Conservation (phyloP, 2,113 vertebrate genomes). For the Gobio gobio region DNA sequence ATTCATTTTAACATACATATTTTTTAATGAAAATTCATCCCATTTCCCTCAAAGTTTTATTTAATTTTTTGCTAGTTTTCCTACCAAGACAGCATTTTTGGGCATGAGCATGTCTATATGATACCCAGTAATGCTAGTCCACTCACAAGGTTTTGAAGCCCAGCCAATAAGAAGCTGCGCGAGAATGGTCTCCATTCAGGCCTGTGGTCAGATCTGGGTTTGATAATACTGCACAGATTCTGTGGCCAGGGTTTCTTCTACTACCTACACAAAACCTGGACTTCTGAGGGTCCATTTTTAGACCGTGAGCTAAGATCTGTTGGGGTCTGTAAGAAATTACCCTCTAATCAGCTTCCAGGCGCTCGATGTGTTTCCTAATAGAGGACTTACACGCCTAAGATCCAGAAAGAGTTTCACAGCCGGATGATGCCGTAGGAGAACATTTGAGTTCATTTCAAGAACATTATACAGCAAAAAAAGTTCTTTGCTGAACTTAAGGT, state of each 20-base stretch:
- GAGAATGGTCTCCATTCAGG: constrained; percentile 16
- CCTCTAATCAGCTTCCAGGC: constrained; percentile 24
- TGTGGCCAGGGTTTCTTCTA: constrained; percentile 11
- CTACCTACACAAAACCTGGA: constrained; percentile 39
- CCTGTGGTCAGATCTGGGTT: constrained; percentile 42
- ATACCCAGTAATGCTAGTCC: background rate
- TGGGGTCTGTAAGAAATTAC: constrained; percentile 4
- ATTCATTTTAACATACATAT: background rate
- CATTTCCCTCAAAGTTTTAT: background rate
- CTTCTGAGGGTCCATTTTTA: constrained; percentile 28
- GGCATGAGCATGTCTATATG: background rate
- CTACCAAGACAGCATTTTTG: background rate
- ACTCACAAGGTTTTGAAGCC: background rate
- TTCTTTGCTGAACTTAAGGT: background rate
- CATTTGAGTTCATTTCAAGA: background rate
- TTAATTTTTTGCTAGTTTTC: too few species aligned
- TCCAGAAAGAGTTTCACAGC: background rate
- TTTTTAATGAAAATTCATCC: background rate
- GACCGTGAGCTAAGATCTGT: constrained; percentile 4
- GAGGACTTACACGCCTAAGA: background rate
- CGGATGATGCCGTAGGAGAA: background rate
- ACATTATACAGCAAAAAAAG: background rate
- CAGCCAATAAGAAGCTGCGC: background rate
- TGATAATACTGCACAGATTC: constrained; percentile 33
- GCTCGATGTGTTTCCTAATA: background rate